Percentiles rank a stretch among this genome's conserved stretches.
Evolutionary conservation across 2,888 invertebrate species (phyloP).

Genomic region (Leptopilina myrica): DNA sequence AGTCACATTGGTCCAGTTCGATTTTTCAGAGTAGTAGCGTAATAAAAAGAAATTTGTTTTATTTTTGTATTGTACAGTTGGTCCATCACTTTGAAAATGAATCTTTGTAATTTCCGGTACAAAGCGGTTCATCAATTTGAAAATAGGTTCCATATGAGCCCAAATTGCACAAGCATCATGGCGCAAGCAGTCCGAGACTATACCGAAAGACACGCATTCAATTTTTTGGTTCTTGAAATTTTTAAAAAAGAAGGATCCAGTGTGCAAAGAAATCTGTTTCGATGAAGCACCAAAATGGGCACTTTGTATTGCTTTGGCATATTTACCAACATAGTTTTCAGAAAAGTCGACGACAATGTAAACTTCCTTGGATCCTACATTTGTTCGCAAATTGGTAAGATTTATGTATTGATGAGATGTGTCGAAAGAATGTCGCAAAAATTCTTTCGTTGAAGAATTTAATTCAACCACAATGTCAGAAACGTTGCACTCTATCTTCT

Average conservation of each 20-base stretch:
- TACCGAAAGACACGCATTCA: conserved; percentile 41
- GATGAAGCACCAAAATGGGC: conserved; percentile 47
- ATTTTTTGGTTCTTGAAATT: conserved; percentile 43
- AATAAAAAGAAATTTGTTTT: conserved; percentile 41
- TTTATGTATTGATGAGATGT: conserved; percentile 41
- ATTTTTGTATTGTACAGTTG: conserved; percentile 42
- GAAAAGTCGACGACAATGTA: conserved; percentile 46
- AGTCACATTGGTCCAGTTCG: conserved; percentile 1
- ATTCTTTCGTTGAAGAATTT: conserved; percentile 25
- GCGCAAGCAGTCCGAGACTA: conserved; percentile 42
- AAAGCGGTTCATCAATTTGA: conserved; percentile 40
- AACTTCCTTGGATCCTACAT: conserved; percentile 41
- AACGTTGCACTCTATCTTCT: conserved; percentile 28
- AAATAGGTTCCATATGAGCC: conserved; percentile 45
- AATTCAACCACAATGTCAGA: conserved; percentile 21
- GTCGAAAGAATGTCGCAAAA: conserved; percentile 41
- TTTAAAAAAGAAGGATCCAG: conserved; percentile 1
- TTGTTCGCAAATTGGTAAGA: conserved; percentile 25
- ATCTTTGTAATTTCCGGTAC: conserved; percentile 37
- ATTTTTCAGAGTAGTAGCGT: conserved; percentile 31
- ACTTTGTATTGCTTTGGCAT: conserved; percentile 42
- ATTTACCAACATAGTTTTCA: conserved; percentile 47
- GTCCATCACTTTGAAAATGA: conserved; percentile 47
- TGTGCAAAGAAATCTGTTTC: conserved; percentile 34
- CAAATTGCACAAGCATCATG: conserved; percentile 43